Evolutionary conservation across 2,888 invertebrate species (phyloP).

Genomic region (Diaperis boleti): DNA sequence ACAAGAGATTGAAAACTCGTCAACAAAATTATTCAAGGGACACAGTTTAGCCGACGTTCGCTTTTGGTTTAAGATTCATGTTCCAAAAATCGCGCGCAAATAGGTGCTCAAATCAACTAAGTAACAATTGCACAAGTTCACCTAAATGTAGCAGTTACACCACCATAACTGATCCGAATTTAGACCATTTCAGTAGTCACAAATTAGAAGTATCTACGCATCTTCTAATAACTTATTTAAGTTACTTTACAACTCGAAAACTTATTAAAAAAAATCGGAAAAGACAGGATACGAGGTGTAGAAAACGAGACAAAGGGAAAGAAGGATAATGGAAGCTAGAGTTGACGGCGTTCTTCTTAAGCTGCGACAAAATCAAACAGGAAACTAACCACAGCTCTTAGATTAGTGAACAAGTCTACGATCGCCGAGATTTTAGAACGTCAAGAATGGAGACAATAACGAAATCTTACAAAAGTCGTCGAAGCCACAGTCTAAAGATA

Average conservation of each 20-base stretch:
- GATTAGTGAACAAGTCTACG: constrained; percentile 5
- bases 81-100: constrained; percentile 24
- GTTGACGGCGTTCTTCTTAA: constrained; percentile 72
- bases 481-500: not conserved
- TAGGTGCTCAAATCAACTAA: constrained; percentile 18
- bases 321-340: constrained; percentile 62
- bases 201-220: constrained; percentile 32
- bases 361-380: constrained; percentile 71
- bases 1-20: constrained; percentile 44
- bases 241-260: constrained; percentile 13
- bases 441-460: not conserved
- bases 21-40: constrained; percentile 51
- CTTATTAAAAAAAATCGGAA: constrained; percentile 39
- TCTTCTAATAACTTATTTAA: constrained; percentile 37
- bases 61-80: constrained; percentile 23
- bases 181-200: constrained; percentile 44
- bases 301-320: constrained; percentile 46
- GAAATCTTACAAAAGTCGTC: not conserved
- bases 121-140: constrained; percentile 34
- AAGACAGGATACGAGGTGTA: constrained; percentile 17
- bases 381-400: constrained; percentile 62
- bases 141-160: constrained; percentile 46
- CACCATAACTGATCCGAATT: constrained; percentile 40
- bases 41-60: constrained; percentile 49
- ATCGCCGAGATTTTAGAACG: constrained; percentile 13